Percentiles rank a stretch among this genome's conserved stretches.
These are phyloP conservation scores for Leptarthrus brevirostris DNA, from an alignment of 2,888 invertebrate genomes.

Conservation along the genomic window DNA sequence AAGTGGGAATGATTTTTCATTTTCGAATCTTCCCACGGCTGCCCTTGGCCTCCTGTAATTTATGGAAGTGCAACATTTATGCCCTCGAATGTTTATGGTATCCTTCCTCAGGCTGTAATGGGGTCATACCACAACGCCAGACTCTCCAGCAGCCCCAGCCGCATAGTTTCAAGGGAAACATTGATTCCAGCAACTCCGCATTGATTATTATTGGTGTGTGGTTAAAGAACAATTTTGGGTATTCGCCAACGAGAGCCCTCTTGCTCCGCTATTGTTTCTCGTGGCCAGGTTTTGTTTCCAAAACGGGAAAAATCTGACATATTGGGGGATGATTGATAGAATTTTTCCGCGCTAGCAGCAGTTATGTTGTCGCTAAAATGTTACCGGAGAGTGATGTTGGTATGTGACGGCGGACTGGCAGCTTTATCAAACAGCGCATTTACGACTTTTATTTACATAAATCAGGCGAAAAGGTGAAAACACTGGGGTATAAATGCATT, in stretches of 20 bases:
- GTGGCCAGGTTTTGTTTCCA: conserved; percentile 27
- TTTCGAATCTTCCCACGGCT: conserved; percentile 15
- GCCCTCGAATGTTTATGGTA: conserved; percentile 34
- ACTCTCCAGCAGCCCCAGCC: neutral
- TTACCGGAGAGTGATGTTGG: neutral
- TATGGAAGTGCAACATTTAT: conserved; percentile 51
- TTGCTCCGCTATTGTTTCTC: neutral
- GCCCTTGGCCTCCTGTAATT: conserved; percentile 53
- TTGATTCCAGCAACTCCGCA: conserved; percentile 4
- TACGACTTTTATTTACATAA: conserved; percentile 26
- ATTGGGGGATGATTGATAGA: conserved; percentile 51
- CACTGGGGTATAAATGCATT: conserved; percentile 21
- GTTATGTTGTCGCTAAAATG: conserved; percentile 16
- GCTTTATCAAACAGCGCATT: neutral
- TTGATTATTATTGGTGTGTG: conserved; percentile 42
- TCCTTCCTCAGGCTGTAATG: conserved; percentile 30
- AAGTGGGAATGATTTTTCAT: conserved; percentile 36
- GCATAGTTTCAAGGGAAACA: conserved; percentile 10
- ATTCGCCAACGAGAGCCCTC: neutral
- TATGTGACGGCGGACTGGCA: neutral
- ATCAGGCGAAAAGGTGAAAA: conserved; percentile 42
- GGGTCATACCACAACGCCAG: conserved; percentile 18
- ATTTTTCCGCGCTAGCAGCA: neutral
- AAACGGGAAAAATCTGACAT: conserved; percentile 48
- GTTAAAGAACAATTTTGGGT: conserved; percentile 39